phyloP scores from a whole-genome alignment of 2,888 invertebrate species.

The Drosophila bunnanda region DNA sequence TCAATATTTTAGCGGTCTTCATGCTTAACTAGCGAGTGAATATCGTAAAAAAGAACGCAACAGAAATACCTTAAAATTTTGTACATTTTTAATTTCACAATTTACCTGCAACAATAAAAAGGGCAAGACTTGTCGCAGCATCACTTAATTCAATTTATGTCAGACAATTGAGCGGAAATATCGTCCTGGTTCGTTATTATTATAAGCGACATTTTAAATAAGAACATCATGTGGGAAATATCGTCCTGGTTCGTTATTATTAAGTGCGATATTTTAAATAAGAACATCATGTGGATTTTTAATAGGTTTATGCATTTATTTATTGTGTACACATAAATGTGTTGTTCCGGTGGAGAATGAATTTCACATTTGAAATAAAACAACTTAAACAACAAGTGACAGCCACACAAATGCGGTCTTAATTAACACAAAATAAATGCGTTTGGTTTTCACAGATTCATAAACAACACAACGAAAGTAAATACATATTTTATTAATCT shows the following conservation, averaged over 20 bases:
- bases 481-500: constrained; percentile 2
- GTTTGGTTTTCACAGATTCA: constrained; percentile 9
- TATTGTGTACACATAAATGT: constrained; percentile 30
- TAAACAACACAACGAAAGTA: constrained; percentile 6
- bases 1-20: no score
- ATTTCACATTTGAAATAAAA: constrained; percentile 11
- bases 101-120: not conserved
- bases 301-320: constrained; percentile 49
- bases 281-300: constrained; percentile 11
- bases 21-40: not conserved
- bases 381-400: constrained; percentile 20
- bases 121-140: not conserved
- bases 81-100: not conserved
- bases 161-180: not conserved
- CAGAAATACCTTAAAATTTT: not conserved
- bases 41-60: not conserved
- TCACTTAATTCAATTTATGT: not conserved
- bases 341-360: constrained; percentile 4
- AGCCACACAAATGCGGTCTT: constrained; percentile 16
- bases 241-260: not conserved
- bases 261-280: constrained; percentile 6
- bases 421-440: constrained; percentile 33
- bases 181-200: not conserved
- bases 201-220: constrained; percentile 6
- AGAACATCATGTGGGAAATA: not conserved